Evolutionary conservation across 2,113 vertebrate genomes (phyloP).

Genomic region (Columba livia): DNA sequence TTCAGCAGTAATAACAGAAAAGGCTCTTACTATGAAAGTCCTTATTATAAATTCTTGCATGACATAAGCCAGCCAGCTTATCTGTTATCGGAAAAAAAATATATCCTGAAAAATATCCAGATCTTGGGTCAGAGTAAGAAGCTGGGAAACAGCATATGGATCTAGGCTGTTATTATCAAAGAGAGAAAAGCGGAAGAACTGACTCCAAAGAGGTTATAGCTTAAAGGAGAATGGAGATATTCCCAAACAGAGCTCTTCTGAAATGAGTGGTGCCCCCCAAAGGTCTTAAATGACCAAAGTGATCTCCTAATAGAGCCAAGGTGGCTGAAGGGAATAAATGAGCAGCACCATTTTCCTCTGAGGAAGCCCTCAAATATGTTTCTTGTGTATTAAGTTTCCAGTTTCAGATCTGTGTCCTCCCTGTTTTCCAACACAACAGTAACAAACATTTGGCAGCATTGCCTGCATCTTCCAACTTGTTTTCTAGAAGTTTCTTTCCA

Average conservation of each 20-base stretch:
- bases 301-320: neutral
- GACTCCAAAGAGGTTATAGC: neutral
- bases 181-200: neutral
- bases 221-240: neutral
- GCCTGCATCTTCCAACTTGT: neutral
- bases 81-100: neutral
- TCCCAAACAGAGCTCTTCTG: neutral
- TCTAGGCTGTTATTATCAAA: neutral
- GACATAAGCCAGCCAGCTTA: neutral
- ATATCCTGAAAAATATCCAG: neutral
- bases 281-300: neutral
- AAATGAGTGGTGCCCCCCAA: neutral
- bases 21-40: neutral
- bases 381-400: neutral
- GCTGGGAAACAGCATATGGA: neutral
- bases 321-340: neutral
- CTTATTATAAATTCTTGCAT: neutral
- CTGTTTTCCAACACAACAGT: neutral
- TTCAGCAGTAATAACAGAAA: neutral
- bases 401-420: neutral
- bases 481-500: neutral
- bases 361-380: accelerated
- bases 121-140: neutral
- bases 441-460: neutral
- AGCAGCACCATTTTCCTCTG: neutral